Base-by-base conservation (phyloP, 2,888 invertebrate species). In the Acleris cristana region DNA sequence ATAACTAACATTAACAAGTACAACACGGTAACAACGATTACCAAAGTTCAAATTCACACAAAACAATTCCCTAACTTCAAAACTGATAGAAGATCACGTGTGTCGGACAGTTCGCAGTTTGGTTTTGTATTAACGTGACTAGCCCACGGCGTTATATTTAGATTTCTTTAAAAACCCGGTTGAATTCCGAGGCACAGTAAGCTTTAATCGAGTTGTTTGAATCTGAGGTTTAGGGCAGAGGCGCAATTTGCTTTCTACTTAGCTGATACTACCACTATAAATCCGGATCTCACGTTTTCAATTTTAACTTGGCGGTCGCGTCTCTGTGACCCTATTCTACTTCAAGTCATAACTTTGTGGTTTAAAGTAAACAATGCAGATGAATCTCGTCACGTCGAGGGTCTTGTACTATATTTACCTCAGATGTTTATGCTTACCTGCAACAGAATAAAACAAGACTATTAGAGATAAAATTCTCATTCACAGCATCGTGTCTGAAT, bases 81-180 rank as follows among this genome's bases (percentile, higher is more conserved):
- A 67, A 49, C 53, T 57, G 40, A 48, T 53, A 58, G 53, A 63
- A 71, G 65, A 64, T 69, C 72, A 79, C 80, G 78, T 80, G 81
- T 80, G 80, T 80, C 78, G 77, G 80, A 75, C 73, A 73, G 74
- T 79, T 77, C 75, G 79, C 77, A 75, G 71, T 75, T 71, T 73
- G 75, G 73, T 74, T 74, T 78, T 71, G 73, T 74, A 74, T 76
- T 78, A 81, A 81, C 80, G 80, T 53, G 58, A 51, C 69, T 65
- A 63, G 78, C 77, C 78, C 79, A 79, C 81, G 80, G 76, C 67
- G 79, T 84, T 87, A 88, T 80, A 84, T 83, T 81, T 89, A 89
- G 83, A 78, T 74, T 73, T 81, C 85, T 87, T 87, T 85, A 83
- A 85, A 83, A 85, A 87, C 83, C 79, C 80, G 71, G 74, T 76